Evolutionary conservation across 2,888 invertebrate genomes (phyloP).

Genomic region (Rhagium mordax): DNA sequence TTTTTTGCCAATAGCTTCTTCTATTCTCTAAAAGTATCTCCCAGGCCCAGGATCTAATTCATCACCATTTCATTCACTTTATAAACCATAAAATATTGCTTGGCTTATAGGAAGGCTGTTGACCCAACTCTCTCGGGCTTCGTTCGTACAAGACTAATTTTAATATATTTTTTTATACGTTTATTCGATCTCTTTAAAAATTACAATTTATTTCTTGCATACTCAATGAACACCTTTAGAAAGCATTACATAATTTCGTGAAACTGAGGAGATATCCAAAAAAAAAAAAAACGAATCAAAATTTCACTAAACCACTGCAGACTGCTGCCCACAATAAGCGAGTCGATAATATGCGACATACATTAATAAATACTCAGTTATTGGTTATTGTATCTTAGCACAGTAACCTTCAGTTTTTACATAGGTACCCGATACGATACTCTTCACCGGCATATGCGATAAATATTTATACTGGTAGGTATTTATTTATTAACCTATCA

Average conservation of each 20-base stretch:
- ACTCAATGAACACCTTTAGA: slow-evolving; percentile 12
- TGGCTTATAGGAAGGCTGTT: not conserved
- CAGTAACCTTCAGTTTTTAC: not conserved
- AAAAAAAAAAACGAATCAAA: not conserved
- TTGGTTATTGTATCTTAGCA: not conserved
- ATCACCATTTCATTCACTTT: not conserved
- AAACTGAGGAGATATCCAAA: not conserved
- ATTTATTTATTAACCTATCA: not conserved
- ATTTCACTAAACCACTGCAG: not conserved
- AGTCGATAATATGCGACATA: not conserved
- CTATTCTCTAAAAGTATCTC: too few relatives aligned
- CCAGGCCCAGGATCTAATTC: too few relatives aligned
- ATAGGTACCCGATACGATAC: not conserved
- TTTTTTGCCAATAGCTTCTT: too few relatives aligned
- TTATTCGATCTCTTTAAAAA: not conserved
- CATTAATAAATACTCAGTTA: not conserved
- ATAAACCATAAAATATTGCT: not conserved
- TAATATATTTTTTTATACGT: not conserved
- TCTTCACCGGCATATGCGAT: not conserved
- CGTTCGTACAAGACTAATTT: slow-evolving; percentile 10
- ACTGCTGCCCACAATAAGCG: not conserved
- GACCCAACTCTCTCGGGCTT: slow-evolving; percentile 3
- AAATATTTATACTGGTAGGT: not conserved
- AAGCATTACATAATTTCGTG: slow-evolving; percentile 6
- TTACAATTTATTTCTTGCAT: slow-evolving; percentile 8